phyloP scores from a whole-genome alignment of 1,140 invertebrate genomes.

The Tachypleus tridentatus region DNA sequence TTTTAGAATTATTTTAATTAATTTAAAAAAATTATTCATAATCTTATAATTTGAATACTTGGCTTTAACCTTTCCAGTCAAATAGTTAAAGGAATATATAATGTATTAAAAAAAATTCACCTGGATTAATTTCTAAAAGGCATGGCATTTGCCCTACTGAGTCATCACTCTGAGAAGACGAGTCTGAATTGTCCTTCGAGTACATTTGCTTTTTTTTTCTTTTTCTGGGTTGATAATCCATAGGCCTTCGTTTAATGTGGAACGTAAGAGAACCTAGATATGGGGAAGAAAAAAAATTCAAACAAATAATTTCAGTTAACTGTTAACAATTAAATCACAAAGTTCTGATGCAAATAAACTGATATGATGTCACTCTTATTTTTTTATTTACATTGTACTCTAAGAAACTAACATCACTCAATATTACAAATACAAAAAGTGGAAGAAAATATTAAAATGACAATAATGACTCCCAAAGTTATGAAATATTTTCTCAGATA shows the following conservation, averaged over 20 bases:
- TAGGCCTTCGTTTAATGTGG: conserved; percentile 74
- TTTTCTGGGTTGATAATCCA: conserved; percentile 74
- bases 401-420: too few relatives aligned
- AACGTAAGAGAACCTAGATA: conserved; percentile 85
- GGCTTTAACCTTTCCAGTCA: too few relatives aligned
- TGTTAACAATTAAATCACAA: not conserved
- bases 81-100: too few relatives aligned
- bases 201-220: conserved; percentile 71
- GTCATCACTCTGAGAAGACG: conserved; percentile 34
- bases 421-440: too few relatives aligned
- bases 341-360: not conserved
- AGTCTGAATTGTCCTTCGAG: conserved; percentile 42
- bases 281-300: not conserved
- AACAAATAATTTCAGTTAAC: conserved; percentile 6
- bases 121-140: conserved; percentile 47
- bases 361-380: too few relatives aligned
- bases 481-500: too few relatives aligned
- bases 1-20: too few relatives aligned
- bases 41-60: too few relatives aligned
- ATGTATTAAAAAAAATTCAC: conserved; percentile 34
- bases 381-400: too few relatives aligned
- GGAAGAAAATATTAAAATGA: too few relatives aligned
- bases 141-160: conserved; percentile 42
- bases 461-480: too few relatives aligned
- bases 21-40: too few relatives aligned